These are phyloP conservation scores for Tenthredo mesomela DNA, from an alignment of 2,888 invertebrate genomes.

Conservation along the genomic window DNA sequence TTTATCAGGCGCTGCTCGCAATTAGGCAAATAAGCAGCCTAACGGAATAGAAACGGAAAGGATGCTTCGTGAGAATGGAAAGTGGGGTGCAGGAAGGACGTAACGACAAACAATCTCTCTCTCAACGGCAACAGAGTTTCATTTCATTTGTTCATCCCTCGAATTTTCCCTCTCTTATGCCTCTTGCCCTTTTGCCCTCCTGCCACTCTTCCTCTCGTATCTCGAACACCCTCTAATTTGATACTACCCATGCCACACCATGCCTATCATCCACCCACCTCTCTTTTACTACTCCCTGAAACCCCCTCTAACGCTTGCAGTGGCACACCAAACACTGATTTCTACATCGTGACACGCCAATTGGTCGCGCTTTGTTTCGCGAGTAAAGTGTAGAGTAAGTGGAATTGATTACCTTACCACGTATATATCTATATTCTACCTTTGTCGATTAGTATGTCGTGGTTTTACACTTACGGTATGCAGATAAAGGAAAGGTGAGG, in stretches of 20 bases:
- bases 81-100: conserved; percentile 73
- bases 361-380: conserved; percentile 34
- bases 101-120: conserved; percentile 74
- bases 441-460: conserved; percentile 47
- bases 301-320: conserved; percentile 57
- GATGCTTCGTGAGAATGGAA: conserved; percentile 61
- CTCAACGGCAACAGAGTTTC: conserved; percentile 74
- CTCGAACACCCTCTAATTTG: conserved; percentile 75
- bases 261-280: conserved; percentile 55
- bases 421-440: background rate
- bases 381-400: conserved; percentile 13
- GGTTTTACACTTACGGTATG: conserved; percentile 33
- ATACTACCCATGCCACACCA: conserved; percentile 62
- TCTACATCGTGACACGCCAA: conserved; percentile 33
- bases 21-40: conserved; percentile 77
- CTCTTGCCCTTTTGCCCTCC: conserved; percentile 58
- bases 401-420: conserved; percentile 12
- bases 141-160: conserved; percentile 75
- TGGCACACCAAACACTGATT: conserved; percentile 59
- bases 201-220: conserved; percentile 67
- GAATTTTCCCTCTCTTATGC: conserved; percentile 57
- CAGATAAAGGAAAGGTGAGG: background rate
- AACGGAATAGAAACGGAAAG: conserved; percentile 65
- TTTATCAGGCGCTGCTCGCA: conserved; percentile 73
- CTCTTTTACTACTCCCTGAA: conserved; percentile 59